Evolutionary conservation across 2,113 vertebrate genomes (phyloP).

Genomic region (Dermatemys mawii): DNA sequence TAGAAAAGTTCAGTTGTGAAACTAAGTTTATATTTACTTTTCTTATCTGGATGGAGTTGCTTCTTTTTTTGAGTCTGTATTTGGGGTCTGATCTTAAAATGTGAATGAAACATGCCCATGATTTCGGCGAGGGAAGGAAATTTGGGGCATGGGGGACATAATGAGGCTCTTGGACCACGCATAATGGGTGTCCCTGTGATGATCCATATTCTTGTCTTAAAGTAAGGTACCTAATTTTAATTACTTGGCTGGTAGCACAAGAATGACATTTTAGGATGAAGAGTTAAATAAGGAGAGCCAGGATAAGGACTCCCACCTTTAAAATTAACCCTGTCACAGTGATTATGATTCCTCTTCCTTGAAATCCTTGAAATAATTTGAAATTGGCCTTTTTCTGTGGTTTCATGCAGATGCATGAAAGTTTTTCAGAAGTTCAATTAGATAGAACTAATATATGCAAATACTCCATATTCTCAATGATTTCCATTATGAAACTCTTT

Average conservation of each 20-base stretch:
- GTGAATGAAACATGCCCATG: neutral
- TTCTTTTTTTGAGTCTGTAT: neutral
- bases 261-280: neutral
- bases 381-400: neutral
- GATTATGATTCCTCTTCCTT: neutral
- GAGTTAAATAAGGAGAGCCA: neutral
- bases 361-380: neutral
- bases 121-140: neutral
- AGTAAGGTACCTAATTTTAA: neutral
- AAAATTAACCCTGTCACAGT: neutral
- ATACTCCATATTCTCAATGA: neutral
- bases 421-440: neutral
- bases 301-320: neutral
- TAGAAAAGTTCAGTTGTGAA: conserved; percentile 52
- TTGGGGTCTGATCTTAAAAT: conserved; percentile 24
- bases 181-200: neutral
- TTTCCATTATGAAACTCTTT: neutral
- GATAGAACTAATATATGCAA: neutral
- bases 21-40: conserved; percentile 46
- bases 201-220: neutral
- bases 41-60: conserved; percentile 7
- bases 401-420: neutral
- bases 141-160: conserved; percentile 16
- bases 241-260: neutral
- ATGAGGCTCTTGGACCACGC: neutral